These are phyloP conservation scores for Rhadina sibilatrix DNA, from an alignment of 2,113 vertebrate species.

Conservation along the genomic window DNA sequence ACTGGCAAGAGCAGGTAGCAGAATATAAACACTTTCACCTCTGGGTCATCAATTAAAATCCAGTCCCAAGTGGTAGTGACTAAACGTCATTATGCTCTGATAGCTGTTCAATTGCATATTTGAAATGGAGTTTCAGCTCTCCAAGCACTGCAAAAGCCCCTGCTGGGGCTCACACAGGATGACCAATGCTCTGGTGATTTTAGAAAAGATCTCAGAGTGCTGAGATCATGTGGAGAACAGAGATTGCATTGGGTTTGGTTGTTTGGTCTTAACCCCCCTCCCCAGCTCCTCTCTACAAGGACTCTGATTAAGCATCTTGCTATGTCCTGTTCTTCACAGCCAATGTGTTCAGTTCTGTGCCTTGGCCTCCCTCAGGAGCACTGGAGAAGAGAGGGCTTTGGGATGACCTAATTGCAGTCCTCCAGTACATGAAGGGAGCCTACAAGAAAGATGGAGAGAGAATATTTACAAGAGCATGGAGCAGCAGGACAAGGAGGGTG, in stretches of 20 bases:
- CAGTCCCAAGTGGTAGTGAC: slow-evolving; percentile 43
- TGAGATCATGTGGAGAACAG: neutral
- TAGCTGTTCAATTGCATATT: neutral
- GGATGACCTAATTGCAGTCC: neutral
- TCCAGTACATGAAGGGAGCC: neutral
- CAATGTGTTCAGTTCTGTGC: neutral
- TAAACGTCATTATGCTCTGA: slow-evolving; percentile 30
- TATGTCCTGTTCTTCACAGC: neutral
- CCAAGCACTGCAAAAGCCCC: neutral
- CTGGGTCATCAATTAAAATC: slow-evolving; percentile 60
- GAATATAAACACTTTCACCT: slow-evolving; percentile 52
- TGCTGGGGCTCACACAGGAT: neutral
- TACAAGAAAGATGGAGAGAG: neutral
- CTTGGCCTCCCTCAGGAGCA: neutral
- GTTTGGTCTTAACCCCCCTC: neutral
- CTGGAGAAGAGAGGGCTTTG: neutral
- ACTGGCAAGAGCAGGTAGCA: neutral
- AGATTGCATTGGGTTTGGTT: neutral
- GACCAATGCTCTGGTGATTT: neutral
- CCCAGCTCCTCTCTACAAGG: neutral
- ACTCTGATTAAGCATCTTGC: neutral
- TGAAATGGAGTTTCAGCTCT: neutral
- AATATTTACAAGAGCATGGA: neutral
- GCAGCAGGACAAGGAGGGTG: rapidly evolving
- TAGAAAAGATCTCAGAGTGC: neutral